Conservation (phyloP, 2,113 vertebrate species). For the Halcyon senegalensis region DNA sequence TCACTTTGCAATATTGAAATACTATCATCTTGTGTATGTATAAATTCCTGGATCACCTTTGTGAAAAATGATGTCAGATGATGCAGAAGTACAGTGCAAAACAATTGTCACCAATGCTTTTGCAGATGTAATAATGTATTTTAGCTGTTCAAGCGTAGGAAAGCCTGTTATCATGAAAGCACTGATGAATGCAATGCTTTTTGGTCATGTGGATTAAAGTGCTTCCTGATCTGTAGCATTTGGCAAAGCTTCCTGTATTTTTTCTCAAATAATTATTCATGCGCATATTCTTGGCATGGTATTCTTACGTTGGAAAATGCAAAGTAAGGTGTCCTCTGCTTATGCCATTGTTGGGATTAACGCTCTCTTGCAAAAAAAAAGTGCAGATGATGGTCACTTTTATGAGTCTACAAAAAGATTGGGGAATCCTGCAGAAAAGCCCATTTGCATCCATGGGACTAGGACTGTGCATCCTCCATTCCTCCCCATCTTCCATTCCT, state of each 20-base stretch:
- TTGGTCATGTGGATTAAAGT: slow-evolving; percentile 44
- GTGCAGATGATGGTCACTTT: not conserved
- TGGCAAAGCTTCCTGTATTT: slow-evolving; percentile 41
- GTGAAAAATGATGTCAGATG: slow-evolving; percentile 38
- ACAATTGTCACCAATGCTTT: slow-evolving; percentile 34
- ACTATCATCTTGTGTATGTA: slow-evolving; percentile 16
- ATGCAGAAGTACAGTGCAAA: slow-evolving; percentile 37
- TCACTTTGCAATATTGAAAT: slow-evolving; percentile 43
- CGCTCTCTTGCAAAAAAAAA: not conserved
- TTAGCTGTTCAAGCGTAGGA: slow-evolving; percentile 25
- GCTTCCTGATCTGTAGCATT: slow-evolving; percentile 17
- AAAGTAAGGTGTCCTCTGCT: slow-evolving; percentile 36
- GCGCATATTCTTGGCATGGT: slow-evolving; percentile 22
- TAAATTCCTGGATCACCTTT: slow-evolving; percentile 24
- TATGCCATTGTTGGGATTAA: slow-evolving; percentile 14
- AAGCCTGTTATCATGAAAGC: slow-evolving; percentile 40
- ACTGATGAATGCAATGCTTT: not conserved
- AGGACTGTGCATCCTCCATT: not conserved
- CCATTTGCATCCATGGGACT: not conserved
- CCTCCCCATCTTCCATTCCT: not conserved
- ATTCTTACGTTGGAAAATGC: slow-evolving; percentile 22
- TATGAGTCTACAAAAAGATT: not conserved
- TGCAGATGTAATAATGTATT: slow-evolving; percentile 12
- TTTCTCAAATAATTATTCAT: slow-evolving; percentile 38
- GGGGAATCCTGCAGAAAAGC: not conserved